These are phyloP conservation scores for Drosophila mayri DNA, from an alignment of 1,140 invertebrate genomes.

Conservation along the genomic window DNA sequence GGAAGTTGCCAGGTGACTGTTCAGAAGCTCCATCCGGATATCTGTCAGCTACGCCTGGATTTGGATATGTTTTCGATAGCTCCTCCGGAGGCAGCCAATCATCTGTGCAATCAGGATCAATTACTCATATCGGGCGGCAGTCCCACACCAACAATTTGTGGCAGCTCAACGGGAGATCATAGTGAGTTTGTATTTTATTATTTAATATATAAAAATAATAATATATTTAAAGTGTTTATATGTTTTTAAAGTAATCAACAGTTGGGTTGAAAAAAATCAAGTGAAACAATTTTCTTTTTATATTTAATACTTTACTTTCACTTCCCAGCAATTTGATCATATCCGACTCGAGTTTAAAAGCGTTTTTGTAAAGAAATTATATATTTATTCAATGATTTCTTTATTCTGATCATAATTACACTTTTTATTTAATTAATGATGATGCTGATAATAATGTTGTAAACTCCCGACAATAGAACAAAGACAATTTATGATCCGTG, in stretches of 20 bases:
- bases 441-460: background rate
- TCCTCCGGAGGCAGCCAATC: constrained; percentile 90
- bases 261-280: background rate
- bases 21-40: constrained; percentile 90
- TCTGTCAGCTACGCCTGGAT: constrained; percentile 94
- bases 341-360: too few species aligned
- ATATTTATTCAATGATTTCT: background rate
- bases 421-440: too few species aligned
- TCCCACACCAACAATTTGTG: constrained; percentile 92
- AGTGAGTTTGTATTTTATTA: constrained; percentile 87
- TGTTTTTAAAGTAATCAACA: too few species aligned
- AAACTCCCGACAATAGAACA: background rate
- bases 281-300: background rate
- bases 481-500: constrained; percentile 3
- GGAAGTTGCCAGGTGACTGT: constrained; percentile 93
- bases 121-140: constrained; percentile 93
- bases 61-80: constrained; percentile 90
- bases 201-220: background rate
- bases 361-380: background rate
- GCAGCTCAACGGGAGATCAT: constrained; percentile 92
- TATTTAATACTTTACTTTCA: background rate
- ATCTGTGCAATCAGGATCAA: constrained; percentile 93
- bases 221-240: too few species aligned
- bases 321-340: background rate
- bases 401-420: background rate